Base-by-base conservation (phyloP, 2,113 vertebrate species). In the Cyphomyrus plagiostoma region DNA sequence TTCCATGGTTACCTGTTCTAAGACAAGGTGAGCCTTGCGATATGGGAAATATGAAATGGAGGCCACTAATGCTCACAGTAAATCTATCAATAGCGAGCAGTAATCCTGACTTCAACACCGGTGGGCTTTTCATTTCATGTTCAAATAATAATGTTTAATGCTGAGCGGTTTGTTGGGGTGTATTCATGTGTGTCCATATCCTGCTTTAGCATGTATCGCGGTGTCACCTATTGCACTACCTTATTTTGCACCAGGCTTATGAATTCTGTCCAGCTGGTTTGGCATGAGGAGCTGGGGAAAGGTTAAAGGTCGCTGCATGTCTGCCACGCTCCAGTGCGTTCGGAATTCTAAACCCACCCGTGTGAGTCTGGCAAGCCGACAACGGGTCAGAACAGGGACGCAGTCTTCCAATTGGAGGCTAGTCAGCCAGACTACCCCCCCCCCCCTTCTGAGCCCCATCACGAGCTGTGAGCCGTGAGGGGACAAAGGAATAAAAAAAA, bases 291-390 rank as follows among this genome's bases (percentile, higher is more conserved):
- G 35, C 17, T 26, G 74, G 30, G 74, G 74, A 42, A 42, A 42
- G 35, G 88, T 48, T 45, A 48, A 11, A 62, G 89, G 62, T 90
- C 35, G 86, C 82, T 82, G 89, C 89, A 91, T 91, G 91, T 91
- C 88, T 90, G 74, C 91, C 21, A 91, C 91, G 88, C 93, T 91
- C 91, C 90, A 48, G 92, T 91, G 89, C 92, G 86, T 86, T 86
- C 9, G 48, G 83, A 26, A 86, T 50, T 26, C 35, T 0, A 42
- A 19, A 80, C 74, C 30, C 74, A 19, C 74, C 74, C 15, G 3
- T 70, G 62, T 30, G 62, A 70, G 62, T 70, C n/a, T 46, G 35
- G 74, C 74, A 80, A 42, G 42, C 30, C 35, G 35, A 80, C 74
- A 42, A 19, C 35, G 5, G 74, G 35, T 19, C 74, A 80, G 74